A percentile compares a stretch with the other conserved stretches of the same genome.
phyloP scores from a whole-genome alignment of 2,113 vertebrate species.

The Cryptomyrus ogoouensis region DNA sequence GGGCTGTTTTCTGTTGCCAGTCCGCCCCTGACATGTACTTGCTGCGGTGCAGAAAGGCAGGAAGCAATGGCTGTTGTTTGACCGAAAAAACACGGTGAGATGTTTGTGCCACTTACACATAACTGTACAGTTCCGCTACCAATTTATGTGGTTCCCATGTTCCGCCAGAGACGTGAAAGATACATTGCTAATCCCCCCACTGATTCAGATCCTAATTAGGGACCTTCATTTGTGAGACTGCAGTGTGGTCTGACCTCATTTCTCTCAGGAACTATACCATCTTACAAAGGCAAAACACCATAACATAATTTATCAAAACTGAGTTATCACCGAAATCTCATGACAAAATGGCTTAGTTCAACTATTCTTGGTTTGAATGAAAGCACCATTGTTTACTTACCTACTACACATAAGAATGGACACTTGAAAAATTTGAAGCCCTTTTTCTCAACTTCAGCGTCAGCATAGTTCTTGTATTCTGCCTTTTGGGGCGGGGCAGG shows the following conservation, averaged over 20 bases:
- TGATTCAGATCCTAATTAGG: conserved; percentile 13
- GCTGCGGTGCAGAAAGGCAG: neutral
- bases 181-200: neutral
- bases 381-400: neutral
- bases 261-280: conserved; percentile 8
- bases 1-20: neutral
- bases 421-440: neutral
- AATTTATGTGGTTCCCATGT: neutral
- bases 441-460: neutral
- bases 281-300: neutral
- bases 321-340: neutral
- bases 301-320: neutral
- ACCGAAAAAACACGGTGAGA: neutral
- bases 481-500: neutral
- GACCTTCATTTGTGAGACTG: neutral
- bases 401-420: neutral
- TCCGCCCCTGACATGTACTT: neutral
- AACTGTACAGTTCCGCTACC: neutral
- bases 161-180: neutral
- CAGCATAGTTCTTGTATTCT: neutral
- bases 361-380: neutral
- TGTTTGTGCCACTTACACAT: neutral
- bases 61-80: neutral
- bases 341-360: neutral
- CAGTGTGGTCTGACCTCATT: neutral